Percentiles rank a stretch among this genome's conserved stretches.
phyloP scores from a whole-genome alignment of 2,888 invertebrate genomes.

The Sinopyrophorus schimmeli region DNA sequence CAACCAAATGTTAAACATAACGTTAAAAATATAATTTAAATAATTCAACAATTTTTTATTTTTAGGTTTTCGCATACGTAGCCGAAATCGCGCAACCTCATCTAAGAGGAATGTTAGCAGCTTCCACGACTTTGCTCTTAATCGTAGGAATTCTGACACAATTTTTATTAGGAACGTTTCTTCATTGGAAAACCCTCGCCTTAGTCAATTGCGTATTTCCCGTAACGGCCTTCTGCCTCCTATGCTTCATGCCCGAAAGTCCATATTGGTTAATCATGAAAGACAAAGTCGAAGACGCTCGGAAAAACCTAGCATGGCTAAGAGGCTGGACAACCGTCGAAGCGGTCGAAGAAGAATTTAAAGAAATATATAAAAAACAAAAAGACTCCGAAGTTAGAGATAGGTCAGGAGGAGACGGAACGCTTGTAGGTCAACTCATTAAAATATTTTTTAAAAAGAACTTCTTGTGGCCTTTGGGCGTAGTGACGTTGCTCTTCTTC shows the following conservation, averaged over 20 bases:
- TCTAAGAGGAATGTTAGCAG: conserved; percentile 72
- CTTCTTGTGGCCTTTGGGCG: conserved; percentile 69
- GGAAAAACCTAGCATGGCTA: conserved; percentile 73
- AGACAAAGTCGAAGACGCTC: conserved; percentile 67
- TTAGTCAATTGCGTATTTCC: conserved; percentile 70
- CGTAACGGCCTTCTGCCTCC: conserved; percentile 63
- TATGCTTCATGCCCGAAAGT: conserved; percentile 79
- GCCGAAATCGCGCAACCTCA: conserved; percentile 83
- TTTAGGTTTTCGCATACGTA: conserved; percentile 77
- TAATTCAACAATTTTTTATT: too few relatives aligned
- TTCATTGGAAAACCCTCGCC: conserved; percentile 73
- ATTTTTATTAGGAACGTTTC: conserved; percentile 71
- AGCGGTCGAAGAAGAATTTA: conserved; percentile 64
- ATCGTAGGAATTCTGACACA: conserved; percentile 77
- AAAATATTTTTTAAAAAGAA: conserved; percentile 61
- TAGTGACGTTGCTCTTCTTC: conserved; percentile 71
- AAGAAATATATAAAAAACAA: conserved; percentile 52
- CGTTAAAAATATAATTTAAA: too few relatives aligned
- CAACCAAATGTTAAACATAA: too few relatives aligned
- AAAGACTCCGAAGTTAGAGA: conserved; percentile 19
- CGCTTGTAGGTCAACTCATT: conserved; percentile 41
- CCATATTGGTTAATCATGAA: conserved; percentile 78
- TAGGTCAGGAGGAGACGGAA: not conserved
- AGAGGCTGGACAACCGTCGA: conserved; percentile 73
- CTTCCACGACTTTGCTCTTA: conserved; percentile 75